Base-by-base conservation (phyloP, 2,113 vertebrate species). In the Apteryx owenii region DNA sequence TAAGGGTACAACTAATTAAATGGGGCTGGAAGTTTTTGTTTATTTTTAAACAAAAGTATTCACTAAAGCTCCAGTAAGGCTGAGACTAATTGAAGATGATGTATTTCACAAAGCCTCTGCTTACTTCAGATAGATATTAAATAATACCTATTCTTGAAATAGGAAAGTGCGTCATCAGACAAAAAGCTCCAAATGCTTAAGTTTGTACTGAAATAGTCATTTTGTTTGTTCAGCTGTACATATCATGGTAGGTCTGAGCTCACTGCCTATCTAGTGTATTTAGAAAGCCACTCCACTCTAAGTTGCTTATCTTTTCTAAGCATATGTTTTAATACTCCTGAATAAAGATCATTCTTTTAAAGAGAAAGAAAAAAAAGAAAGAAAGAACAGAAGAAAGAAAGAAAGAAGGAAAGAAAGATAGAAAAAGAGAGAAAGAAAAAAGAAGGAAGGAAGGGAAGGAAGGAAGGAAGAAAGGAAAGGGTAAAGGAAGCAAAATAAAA, bases 221-320 rank as follows among this genome's bases (percentile, higher is more conserved):
- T 96, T 53, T 96, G 78, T 97, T 98, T 97, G 73, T 96, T 95
- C 97, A 98, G 95, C 94, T 97, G 95, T 87, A 95, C 76, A 51
- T 82, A 81, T 76, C 80, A 69, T 60, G 51, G 79, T 72, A 80
- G 54, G 80, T 89, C 90, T 94, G 81, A 95, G 86, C 48, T 95
- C 78, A 86, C 40, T 80, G 62, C 56, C 19, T 79, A 36, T 77
- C 71, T 85, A 14, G 70, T 94, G 66, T 90, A 93, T 92, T 96
- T 95, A 95, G 56, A 89, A 84, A 97, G 87, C 64, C 33, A 56
- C 68, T 94, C 72, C 46, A 14, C 84, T 85, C 50, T 50, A 65
- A 85, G 71, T 81, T 89, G 60, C 81, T 97, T 95, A 56, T 81
- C 88, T 97, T 96, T 96, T 95, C 77, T 86, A 77, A 76, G 64